Evolutionary conservation across 2,113 vertebrate genomes (phyloP).

Genomic region (Telmatochromis bifrenatus): DNA sequence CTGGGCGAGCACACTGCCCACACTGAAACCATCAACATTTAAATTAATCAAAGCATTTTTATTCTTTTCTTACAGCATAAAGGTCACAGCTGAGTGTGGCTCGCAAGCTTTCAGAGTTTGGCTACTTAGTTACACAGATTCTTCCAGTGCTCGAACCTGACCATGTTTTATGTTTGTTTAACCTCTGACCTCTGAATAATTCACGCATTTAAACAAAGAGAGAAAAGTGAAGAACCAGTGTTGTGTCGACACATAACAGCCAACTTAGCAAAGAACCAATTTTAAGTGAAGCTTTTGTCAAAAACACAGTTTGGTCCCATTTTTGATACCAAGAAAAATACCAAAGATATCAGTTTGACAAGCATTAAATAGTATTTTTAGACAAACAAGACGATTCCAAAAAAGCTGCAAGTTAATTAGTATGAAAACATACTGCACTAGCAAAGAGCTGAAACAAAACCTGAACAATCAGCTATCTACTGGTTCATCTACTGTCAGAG

Average conservation of each 20-base stretch:
- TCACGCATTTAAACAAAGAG: fast-evolving
- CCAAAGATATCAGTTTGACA: fast-evolving
- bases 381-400: fast-evolving
- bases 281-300: neutral
- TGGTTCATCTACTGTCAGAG: neutral
- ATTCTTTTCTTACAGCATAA: neutral
- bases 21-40: conserved; percentile 42
- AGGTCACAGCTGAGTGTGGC: neutral
- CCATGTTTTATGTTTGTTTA: neutral
- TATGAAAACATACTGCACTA: neutral
- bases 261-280: neutral
- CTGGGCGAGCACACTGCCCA: conserved; percentile 64
- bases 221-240: neutral
- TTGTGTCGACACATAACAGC: neutral
- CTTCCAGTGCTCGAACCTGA: no score
- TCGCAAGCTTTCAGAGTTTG: fast-evolving
- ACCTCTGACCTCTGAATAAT: neutral
- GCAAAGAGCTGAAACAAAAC: neutral
- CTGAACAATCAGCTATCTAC: neutral
- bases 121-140: neutral
- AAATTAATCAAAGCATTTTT: neutral
- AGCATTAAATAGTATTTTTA: neutral
- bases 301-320: neutral
- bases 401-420: neutral
- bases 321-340: neutral